Conservation (phyloP, 2,113 vertebrate species). For the Paraplagusia blochii region DNA sequence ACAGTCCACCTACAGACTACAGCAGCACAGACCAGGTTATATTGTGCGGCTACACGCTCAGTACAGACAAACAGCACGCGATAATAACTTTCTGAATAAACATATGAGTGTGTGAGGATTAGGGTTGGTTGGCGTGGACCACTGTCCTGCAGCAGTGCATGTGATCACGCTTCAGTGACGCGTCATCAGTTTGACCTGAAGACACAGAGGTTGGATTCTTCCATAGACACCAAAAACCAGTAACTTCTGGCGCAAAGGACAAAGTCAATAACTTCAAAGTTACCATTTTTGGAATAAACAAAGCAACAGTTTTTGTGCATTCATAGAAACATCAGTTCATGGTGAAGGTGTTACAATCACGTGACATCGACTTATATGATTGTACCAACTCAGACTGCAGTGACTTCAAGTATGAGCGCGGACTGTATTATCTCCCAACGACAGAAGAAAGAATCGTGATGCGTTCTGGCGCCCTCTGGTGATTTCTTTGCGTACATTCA, state of each 20-base stretch:
- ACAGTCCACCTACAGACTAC: slow-evolving; percentile 17
- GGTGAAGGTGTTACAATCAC: slow-evolving; percentile 7
- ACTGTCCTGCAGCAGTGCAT: slow-evolving; percentile 30
- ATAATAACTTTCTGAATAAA: neutral
- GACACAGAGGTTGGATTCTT: neutral
- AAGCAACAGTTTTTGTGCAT: slow-evolving; percentile 1
- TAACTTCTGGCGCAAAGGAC: too few species aligned
- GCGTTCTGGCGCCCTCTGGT: slow-evolving; percentile 29
- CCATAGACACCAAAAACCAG: too few species aligned
- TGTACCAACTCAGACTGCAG: neutral
- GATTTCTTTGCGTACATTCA: slow-evolving; percentile 10
- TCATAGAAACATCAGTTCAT: too few species aligned
- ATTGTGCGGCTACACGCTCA: slow-evolving; percentile 39
- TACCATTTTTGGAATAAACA: neutral
- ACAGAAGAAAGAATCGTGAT: slow-evolving; percentile 2
- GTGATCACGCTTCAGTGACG: neutral
- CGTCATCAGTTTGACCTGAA: neutral
- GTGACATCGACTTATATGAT: neutral
- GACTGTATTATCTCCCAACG: slow-evolving; percentile 18
- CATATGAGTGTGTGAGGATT: neutral
- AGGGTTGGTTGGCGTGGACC: slow-evolving; percentile 3
- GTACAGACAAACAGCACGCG: slow-evolving; percentile 26
- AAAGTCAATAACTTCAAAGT: too few species aligned
- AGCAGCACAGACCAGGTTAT: slow-evolving; percentile 41
- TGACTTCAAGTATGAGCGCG: neutral